A percentile compares a stretch with the other conserved stretches of the same genome.
Conservation (phyloP, 2,888 invertebrate genomes). For the Diaphora mendica region DNA sequence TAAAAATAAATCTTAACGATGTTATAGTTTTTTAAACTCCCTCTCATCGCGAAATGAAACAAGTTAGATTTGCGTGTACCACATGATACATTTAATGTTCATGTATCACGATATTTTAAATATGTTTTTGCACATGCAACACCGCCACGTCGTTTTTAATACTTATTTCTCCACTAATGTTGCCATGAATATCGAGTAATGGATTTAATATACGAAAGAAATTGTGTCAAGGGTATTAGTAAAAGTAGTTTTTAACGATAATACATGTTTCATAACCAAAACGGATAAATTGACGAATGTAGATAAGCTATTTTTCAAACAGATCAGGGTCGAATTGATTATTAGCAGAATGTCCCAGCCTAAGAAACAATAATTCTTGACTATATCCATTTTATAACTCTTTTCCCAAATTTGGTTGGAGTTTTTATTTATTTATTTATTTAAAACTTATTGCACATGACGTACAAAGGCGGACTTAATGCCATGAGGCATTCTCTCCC, state of each 20-base stretch:
- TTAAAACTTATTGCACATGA: too few species aligned
- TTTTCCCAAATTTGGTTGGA: neutral
- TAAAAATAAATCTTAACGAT: too few species aligned
- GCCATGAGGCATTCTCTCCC: too few species aligned
- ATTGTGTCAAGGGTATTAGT: slow-evolving; percentile 4
- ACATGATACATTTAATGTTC: neutral
- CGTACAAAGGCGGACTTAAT: too few species aligned
- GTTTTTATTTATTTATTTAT: too few species aligned
- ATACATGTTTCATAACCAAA: neutral
- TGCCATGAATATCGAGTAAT: neutral
- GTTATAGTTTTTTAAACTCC: neutral
- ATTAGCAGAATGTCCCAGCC: neutral
- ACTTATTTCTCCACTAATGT: neutral
- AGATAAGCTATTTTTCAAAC: neutral
- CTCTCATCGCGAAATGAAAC: neutral
- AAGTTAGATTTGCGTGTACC: neutral
- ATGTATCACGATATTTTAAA: neutral
- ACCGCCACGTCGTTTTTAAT: neutral
- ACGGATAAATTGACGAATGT: neutral
- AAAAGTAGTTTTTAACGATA: neutral
- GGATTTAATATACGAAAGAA: neutral
- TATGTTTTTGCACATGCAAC: neutral
- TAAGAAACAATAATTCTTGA: too few species aligned
- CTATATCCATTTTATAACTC: too few species aligned
- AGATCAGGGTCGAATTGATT: neutral